phyloP scores from a whole-genome alignment of 2,888 invertebrate genomes.

The Magallana nippona region DNA sequence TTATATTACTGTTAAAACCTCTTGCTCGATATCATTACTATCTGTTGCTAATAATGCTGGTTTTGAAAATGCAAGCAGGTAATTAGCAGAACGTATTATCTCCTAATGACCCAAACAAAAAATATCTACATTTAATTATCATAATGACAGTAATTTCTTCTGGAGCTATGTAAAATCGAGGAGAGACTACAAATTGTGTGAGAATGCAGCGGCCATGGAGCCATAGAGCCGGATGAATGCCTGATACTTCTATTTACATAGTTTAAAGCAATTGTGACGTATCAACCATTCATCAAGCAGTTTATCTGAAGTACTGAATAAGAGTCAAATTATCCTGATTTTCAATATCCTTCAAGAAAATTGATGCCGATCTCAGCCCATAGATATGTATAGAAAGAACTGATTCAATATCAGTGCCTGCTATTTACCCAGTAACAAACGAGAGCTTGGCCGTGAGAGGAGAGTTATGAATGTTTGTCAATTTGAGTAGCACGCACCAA shows the following conservation, averaged over 20 bases:
- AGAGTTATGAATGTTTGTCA: conserved; percentile 25
- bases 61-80: background rate
- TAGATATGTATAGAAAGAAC: conserved; percentile 15
- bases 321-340: conserved; percentile 37
- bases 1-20: background rate
- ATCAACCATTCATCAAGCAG: conserved; percentile 21
- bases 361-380: conserved; percentile 37
- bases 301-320: conserved; percentile 35
- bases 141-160: conserved; percentile 36
- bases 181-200: conserved; percentile 1
- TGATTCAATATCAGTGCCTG: conserved; percentile 18
- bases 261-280: conserved; percentile 36
- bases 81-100: background rate
- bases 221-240: conserved; percentile 1
- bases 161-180: conserved; percentile 9
- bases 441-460: conserved; percentile 27
- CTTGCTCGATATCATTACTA: background rate
- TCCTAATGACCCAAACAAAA: background rate
- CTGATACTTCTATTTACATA: conserved; percentile 38
- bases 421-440: conserved; percentile 39
- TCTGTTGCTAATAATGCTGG: background rate
- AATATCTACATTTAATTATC: conserved; percentile 24
- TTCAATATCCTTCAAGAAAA: conserved; percentile 33
- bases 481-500: conserved; percentile 29
- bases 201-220: background rate